phyloP scores from a whole-genome alignment of 2,797 vertebrate genomes.

The Hirundo rustica region DNA sequence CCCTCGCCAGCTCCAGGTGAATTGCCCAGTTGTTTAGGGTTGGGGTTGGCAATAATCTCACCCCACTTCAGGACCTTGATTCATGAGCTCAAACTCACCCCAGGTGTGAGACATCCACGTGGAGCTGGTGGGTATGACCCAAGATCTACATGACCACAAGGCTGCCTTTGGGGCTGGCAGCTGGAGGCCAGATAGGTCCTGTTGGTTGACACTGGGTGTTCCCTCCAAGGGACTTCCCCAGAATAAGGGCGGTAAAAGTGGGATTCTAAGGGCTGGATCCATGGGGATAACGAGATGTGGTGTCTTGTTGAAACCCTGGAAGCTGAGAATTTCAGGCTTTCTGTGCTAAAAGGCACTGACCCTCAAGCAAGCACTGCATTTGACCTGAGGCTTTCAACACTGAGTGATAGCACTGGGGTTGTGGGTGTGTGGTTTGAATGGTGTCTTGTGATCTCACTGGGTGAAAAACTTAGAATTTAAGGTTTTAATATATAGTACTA shows the following conservation, averaged over 20 bases:
- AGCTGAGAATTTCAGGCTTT: too few species aligned
- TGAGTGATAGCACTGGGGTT: too few species aligned
- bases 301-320: not conserved
- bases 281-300: not conserved
- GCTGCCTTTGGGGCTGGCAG: not conserved
- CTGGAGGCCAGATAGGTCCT: fast-evolving
- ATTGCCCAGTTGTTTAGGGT: not conserved
- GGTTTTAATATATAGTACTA: too few species aligned
- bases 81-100: not conserved
- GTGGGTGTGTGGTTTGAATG: too few species aligned
- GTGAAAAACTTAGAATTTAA: too few species aligned
- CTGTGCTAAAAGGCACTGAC: too few species aligned
- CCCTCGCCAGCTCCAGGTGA: not conserved
- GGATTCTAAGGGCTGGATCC: not conserved
- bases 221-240: not conserved
- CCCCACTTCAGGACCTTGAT: not conserved
- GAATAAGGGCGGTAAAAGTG: fast-evolving
- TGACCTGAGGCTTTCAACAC: too few species aligned
- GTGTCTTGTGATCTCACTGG: too few species aligned
- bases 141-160: not conserved
- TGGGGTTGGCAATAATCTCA: not conserved
- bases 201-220: not conserved
- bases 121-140: not conserved
- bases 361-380: too few species aligned
- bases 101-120: fast-evolving